Evolutionary conservation across 2,797 vertebrate genomes (phyloP), one percentile per base, ranked within the genome.

Genomic region (Onychomys leucogaster): DNA sequence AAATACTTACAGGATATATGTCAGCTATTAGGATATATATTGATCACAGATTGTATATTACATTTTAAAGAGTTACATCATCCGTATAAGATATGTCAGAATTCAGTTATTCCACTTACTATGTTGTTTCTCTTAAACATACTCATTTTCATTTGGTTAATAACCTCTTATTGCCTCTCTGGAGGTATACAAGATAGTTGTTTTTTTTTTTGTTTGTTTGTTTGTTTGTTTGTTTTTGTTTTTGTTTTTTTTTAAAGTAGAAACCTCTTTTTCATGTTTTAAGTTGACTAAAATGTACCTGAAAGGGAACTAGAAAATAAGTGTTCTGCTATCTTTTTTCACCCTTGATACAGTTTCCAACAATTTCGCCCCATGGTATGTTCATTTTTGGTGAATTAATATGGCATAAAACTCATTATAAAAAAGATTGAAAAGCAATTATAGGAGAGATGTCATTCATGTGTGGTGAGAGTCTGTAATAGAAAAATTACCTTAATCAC

Each of bases 401-500:
- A 21, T 87, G 41, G 23, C 75, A 27, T 91, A 92, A 96, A 95
- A 65, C 41, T 96, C 84, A 95, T 92, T 84, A 46, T 92, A 88
- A 55, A 49, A 92, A 96, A 94, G 25, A 11, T 80, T 92, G 73
- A 94, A 90, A 94, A 52, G n/a, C 96, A 96, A 21, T 96, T 95
- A 80, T 94, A 63, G 94, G 52, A 89, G 55, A 94, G 25, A 59
- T 95, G 12, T 89, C 80, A 93, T 59, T 95, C 85, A 32, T 96
- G 25, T 97, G 61, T 89, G 37, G 76, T 84, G 34, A 96, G 57
- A 65, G 34, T 52, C 87, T 94, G 14, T 90, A 34, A 96, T 90
- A 92, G 34, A 81, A 27, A 94, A 95, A 14, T 90, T 52, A 96
- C 90, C 83, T 97, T 82, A 78, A 16, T 95, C 78, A 80, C 29